Conservation (phyloP, 37 sponge, comb jelly and placozoan species). For the Beroe forskalii region DNA sequence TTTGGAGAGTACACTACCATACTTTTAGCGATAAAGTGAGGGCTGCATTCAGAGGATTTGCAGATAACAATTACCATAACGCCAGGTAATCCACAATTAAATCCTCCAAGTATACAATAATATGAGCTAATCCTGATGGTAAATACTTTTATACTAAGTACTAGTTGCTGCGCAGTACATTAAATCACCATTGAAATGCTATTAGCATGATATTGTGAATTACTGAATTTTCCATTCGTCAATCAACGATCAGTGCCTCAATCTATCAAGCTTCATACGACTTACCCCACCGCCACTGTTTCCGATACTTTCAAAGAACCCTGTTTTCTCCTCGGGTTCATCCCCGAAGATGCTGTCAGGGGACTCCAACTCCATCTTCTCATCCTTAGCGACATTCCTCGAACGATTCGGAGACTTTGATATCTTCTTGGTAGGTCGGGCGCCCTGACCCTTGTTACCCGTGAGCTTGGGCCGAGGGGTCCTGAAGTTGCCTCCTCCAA, state of each 20-base stretch:
- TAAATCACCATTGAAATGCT: no score
- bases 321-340: neutral
- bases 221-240: no score
- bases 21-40: no score
- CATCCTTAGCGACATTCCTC: constrained; percentile 2
- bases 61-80: no score
- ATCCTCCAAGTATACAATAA: no score
- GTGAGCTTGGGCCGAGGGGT: neutral
- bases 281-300: neutral
- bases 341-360: constrained; percentile 10
- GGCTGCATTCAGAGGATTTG: no score
- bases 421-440: neutral
- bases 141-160: no score
- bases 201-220: no score
- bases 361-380: constrained; percentile 20
- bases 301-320: neutral
- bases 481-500: neutral
- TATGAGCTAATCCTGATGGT: no score
- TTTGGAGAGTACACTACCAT: no score
- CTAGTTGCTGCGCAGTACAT: no score
- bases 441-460: neutral
- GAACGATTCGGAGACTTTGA: neutral
- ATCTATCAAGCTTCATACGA: neutral
- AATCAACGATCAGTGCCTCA: neutral
- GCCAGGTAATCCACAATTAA: no score